Evolutionary conservation across 2,888 invertebrate genomes (phyloP), one percentile per base, ranked within the genome.

Genomic region (Hartigia nigra): DNA sequence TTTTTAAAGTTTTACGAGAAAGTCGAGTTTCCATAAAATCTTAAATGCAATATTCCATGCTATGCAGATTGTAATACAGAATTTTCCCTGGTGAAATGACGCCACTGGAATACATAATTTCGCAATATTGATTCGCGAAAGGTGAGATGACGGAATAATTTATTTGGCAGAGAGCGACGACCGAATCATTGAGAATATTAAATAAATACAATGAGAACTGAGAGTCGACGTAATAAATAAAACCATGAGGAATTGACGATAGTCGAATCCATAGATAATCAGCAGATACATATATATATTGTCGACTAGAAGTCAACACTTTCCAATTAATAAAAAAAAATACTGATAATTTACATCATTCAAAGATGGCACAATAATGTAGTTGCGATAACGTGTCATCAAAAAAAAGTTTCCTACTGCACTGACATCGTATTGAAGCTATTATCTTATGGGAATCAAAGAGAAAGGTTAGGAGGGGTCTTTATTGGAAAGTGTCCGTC

Each of bases 81-180:
- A 1, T 34, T 34, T 34, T 34, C 34, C 82, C 82, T 76, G 79
- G 69, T 70, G 84, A 84, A 74, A 84, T 85, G 78, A 85, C 86
- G 76, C 85, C 85, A 11, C 83, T 83, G 23, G 55, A 55, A 55
- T 55, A 23, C 55, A 23, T 55, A 55, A 55, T 55, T 55, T 23
- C 23, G 55, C 23, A 23, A 55, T 55, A 55, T 55, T 55, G 55
- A 55, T 55, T 55, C 23, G 23, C 23, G 23, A 9, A 9, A 55
- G 55, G 55, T 55, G 55, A 55, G 55, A 55, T 55, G 55, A 55
- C 55, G 55, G 55, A 55, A 55, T 55, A 55, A 55, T 55, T 55
- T 55, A 55, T 55, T 55, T 55, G 55, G 23, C 55, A 55, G 55
- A 55, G 55, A 55, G 55, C 55, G 55, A 55, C 23, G 55, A 55